phyloP scores from a whole-genome alignment of 2,888 invertebrate species.

The Tenthredo scrophulariae region DNA sequence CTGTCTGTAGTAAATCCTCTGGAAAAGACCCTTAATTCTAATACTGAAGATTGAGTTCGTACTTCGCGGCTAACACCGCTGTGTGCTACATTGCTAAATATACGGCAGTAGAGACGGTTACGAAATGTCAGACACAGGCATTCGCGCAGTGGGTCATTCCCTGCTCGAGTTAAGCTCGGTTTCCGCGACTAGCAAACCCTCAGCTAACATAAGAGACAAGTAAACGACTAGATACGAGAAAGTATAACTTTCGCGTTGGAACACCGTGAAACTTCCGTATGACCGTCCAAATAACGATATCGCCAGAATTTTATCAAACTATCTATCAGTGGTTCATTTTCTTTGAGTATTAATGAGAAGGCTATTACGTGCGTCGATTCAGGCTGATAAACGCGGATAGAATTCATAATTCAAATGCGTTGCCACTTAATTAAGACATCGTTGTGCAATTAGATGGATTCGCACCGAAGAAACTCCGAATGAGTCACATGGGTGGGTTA shows the following conservation, averaged over 20 bases:
- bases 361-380: not conserved
- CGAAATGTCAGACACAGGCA: slow-evolving; percentile 68
- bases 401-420: not conserved
- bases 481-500: slow-evolving; percentile 39
- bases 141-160: slow-evolving; percentile 61
- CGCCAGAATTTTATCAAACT: not conserved
- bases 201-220: not conserved
- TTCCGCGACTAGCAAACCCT: slow-evolving; percentile 39
- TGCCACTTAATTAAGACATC: not conserved
- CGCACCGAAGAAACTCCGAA: slow-evolving; percentile 8
- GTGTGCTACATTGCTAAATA: slow-evolving; percentile 65
- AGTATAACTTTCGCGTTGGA: slow-evolving; percentile 32
- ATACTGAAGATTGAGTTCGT: slow-evolving; percentile 24
- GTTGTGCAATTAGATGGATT: slow-evolving; percentile 21
- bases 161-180: slow-evolving; percentile 49
- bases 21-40: slow-evolving; percentile 38
- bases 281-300: not conserved
- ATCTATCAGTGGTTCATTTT: not conserved
- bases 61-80: slow-evolving; percentile 46
- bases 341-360: not conserved
- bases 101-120: slow-evolving; percentile 63
- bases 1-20: not conserved
- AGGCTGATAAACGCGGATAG: not conserved
- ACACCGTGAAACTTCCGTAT: slow-evolving; percentile 1
- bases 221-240: slow-evolving; percentile 23